These are phyloP conservation scores for Cremastobaeus sp. DNA, from an alignment of 2,888 invertebrate species.

Conservation along the genomic window DNA sequence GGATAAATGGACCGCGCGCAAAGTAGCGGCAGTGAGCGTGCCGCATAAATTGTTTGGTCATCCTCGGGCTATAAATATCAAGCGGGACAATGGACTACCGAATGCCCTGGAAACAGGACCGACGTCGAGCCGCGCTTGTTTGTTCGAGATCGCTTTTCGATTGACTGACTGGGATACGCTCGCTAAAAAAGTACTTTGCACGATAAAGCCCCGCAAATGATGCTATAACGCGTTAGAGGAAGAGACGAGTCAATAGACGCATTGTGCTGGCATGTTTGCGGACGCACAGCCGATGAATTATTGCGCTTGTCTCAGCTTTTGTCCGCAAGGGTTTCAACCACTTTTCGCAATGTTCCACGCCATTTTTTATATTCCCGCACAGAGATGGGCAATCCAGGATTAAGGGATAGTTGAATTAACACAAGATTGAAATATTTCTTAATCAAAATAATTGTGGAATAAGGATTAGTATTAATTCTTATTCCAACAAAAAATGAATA, in stretches of 20 bases:
- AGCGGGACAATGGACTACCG: slow-evolving; percentile 68
- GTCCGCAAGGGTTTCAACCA: slow-evolving; percentile 11
- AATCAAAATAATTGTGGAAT: too few relatives aligned
- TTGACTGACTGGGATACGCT: slow-evolving; percentile 63
- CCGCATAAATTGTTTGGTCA: slow-evolving; percentile 75
- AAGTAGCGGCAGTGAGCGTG: slow-evolving; percentile 57
- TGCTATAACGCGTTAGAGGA: slow-evolving; percentile 35
- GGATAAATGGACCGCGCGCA: slow-evolving; percentile 64
- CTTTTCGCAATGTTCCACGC: not conserved
- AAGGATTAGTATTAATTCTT: too few relatives aligned
- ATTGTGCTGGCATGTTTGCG: slow-evolving; percentile 39
- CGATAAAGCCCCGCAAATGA: slow-evolving; percentile 53
- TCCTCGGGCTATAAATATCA: slow-evolving; percentile 75
- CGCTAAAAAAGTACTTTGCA: slow-evolving; percentile 54
- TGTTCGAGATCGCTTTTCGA: slow-evolving; percentile 69
- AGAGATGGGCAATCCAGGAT: too few relatives aligned
- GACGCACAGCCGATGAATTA: slow-evolving; percentile 36
- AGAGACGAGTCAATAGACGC: slow-evolving; percentile 43
- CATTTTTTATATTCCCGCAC: too few relatives aligned
- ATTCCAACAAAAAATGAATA: too few relatives aligned
- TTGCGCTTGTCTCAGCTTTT: slow-evolving; percentile 33
- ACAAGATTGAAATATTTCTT: too few relatives aligned
- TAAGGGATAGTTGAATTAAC: too few relatives aligned
- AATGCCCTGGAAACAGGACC: slow-evolving; percentile 69
- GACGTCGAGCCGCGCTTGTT: slow-evolving; percentile 55